A percentile compares a stretch with the other conserved stretches of the same genome.
phyloP scores from a whole-genome alignment of 2,113 vertebrate genomes.

The Petaurus breviceps region DNA sequence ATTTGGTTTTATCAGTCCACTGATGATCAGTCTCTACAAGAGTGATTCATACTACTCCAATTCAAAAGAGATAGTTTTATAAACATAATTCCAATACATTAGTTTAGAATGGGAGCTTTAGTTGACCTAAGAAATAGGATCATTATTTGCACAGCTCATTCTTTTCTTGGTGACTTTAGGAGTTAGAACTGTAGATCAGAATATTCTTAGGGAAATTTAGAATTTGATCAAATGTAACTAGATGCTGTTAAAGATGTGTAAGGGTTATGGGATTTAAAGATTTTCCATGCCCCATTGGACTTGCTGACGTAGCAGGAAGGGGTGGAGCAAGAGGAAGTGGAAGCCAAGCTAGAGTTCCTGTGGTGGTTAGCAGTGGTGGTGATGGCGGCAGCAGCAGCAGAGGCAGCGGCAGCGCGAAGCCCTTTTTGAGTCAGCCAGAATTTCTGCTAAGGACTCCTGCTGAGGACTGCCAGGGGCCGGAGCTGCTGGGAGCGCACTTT shows the following conservation, averaged over 20 bases:
- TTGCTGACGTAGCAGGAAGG: too few relatives aligned
- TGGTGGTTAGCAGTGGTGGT: too few relatives aligned
- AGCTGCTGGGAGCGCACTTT: too few relatives aligned
- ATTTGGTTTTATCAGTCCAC: neutral
- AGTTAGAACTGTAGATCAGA: neutral
- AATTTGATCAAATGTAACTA: neutral
- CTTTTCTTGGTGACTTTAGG: neutral
- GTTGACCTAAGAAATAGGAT: neutral
- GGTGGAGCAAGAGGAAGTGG: too few relatives aligned
- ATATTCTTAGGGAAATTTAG: neutral
- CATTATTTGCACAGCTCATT: neutral
- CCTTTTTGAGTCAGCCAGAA: too few relatives aligned
- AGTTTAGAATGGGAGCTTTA: neutral
- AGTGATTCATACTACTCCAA: neutral
- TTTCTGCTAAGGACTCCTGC: too few relatives aligned
- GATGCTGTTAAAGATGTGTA: neutral
- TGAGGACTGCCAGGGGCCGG: too few relatives aligned
- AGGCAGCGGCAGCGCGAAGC: too few relatives aligned
- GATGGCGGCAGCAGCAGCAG: too few relatives aligned
- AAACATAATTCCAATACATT: neutral
- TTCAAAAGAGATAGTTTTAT: neutral
- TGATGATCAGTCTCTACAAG: neutral
- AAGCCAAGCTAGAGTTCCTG: too few relatives aligned
- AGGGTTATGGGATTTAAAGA: too few relatives aligned
- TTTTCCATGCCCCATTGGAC: too few relatives aligned